Percentiles rank a stretch among this genome's conserved stretches.
Conservation (phyloP, 2,888 invertebrate species). For the Heliconius sara region DNA sequence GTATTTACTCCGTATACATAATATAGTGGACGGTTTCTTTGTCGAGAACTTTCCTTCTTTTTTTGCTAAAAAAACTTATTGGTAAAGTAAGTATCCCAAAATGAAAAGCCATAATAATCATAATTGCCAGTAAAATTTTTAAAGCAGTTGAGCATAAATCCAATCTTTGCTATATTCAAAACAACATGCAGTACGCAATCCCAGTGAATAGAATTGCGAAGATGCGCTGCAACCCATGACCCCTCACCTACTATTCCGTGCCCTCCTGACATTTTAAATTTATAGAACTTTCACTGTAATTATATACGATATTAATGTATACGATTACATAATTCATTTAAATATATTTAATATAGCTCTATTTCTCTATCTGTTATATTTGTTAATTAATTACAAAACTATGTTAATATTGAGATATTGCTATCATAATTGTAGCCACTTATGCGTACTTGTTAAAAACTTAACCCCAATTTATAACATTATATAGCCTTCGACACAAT, state of each 20-base stretch:
- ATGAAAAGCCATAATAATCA: not conserved
- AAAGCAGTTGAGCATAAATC: not conserved
- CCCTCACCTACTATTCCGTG: conserved; percentile 48
- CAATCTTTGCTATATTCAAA: conserved; percentile 9
- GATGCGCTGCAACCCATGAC: conserved; percentile 53
- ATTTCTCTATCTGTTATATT: not conserved
- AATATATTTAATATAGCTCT: conserved; percentile 37
- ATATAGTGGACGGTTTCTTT: too few relatives aligned
- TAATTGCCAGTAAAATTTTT: not conserved
- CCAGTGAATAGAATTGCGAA: conserved; percentile 44
- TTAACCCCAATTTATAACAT: not conserved
- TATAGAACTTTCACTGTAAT: conserved; percentile 45
- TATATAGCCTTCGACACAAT: not conserved
- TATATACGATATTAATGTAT: conserved; percentile 48
- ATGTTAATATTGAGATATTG: not conserved
- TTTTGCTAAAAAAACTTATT: not conserved
- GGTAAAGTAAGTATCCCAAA: not conserved
- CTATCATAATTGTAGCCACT: not conserved
- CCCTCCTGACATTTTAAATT: conserved; percentile 52
- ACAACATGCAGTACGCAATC: conserved; percentile 50
- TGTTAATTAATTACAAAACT: not conserved
- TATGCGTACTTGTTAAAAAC: conserved; percentile 23
- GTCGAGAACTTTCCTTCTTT: not conserved
- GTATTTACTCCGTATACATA: too few relatives aligned
- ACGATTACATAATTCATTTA: conserved; percentile 49